Evolutionary conservation across 2,113 vertebrate genomes (phyloP).

Genomic region (Nyctereutes procyonoides): DNA sequence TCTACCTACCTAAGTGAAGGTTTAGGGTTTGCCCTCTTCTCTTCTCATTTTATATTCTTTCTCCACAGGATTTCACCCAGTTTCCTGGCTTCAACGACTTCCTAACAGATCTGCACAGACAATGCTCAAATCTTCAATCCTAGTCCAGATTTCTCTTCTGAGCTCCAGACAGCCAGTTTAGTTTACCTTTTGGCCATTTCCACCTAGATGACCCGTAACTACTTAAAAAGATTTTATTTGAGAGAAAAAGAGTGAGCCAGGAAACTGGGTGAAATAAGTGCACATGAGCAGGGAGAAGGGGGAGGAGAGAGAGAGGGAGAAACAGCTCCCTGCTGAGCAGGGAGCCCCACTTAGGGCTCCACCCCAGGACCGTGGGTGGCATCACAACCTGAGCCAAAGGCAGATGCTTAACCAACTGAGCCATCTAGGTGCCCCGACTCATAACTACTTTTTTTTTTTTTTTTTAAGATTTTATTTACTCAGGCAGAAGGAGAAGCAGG

Average conservation of each 20-base stretch:
- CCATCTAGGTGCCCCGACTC: too few relatives aligned
- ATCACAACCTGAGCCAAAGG: too few relatives aligned
- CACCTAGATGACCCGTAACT: background rate
- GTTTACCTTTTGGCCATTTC: constrained; percentile 6
- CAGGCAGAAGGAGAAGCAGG: background rate
- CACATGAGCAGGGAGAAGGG: too few relatives aligned
- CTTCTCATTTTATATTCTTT: background rate
- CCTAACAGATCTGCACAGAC: background rate
- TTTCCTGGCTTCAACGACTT: background rate
- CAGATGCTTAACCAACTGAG: too few relatives aligned
- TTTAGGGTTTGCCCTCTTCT: background rate
- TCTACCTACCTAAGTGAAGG: background rate
- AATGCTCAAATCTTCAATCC: constrained; percentile 8
- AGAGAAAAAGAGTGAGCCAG: too few relatives aligned
- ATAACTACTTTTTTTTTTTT: background rate
- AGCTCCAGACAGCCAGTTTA: background rate
- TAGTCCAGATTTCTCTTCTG: background rate
- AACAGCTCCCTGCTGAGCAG: too few relatives aligned
- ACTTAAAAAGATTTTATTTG: background rate
- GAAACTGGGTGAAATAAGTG: too few relatives aligned
- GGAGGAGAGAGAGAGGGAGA: too few relatives aligned
- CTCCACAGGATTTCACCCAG: background rate
- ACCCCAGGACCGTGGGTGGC: too few relatives aligned
- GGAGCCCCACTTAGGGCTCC: too few relatives aligned
- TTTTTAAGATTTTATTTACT: background rate